These are phyloP conservation scores for Incurvaria masculella DNA, from an alignment of 2,888 invertebrate species.

Conservation along the genomic window DNA sequence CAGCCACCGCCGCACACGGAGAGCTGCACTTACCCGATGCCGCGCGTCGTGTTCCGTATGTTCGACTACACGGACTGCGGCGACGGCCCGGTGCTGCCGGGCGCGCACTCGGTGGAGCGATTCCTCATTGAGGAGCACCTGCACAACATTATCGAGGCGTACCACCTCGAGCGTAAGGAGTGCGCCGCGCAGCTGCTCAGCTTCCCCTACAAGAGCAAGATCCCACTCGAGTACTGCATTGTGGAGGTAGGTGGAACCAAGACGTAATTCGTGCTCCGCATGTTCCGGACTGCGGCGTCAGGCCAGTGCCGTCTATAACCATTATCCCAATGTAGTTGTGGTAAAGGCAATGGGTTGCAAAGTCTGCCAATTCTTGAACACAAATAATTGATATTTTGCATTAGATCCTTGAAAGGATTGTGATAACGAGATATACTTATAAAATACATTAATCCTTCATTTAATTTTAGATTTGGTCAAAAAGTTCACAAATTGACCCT, in stretches of 20 bases:
- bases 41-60: slow-evolving; percentile 91
- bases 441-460: too few relatives aligned
- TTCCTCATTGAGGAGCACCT: slow-evolving; percentile 98
- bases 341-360: too few relatives aligned
- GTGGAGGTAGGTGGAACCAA: slow-evolving; percentile 71
- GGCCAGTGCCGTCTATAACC: too few relatives aligned
- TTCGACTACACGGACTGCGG: slow-evolving; percentile 99
- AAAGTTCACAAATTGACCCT: too few relatives aligned
- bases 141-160: slow-evolving; percentile 86
- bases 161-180: slow-evolving; percentile 87
- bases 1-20: slow-evolving; percentile 93
- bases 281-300: too few relatives aligned
- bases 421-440: too few relatives aligned
- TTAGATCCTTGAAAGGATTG: too few relatives aligned
- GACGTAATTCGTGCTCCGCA: too few relatives aligned
- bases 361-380: too few relatives aligned
- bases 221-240: slow-evolving; percentile 97
- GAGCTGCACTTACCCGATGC: slow-evolving; percentile 88
- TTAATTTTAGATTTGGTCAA: too few relatives aligned
- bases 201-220: slow-evolving; percentile 90
- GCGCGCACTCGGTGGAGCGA: slow-evolving; percentile 95
- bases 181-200: slow-evolving; percentile 91
- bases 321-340: too few relatives aligned
- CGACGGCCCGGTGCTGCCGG: slow-evolving; percentile 88
- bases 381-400: too few relatives aligned